Conservation (phyloP, 2,113 vertebrate species). For the Xyrauchen texanus region DNA sequence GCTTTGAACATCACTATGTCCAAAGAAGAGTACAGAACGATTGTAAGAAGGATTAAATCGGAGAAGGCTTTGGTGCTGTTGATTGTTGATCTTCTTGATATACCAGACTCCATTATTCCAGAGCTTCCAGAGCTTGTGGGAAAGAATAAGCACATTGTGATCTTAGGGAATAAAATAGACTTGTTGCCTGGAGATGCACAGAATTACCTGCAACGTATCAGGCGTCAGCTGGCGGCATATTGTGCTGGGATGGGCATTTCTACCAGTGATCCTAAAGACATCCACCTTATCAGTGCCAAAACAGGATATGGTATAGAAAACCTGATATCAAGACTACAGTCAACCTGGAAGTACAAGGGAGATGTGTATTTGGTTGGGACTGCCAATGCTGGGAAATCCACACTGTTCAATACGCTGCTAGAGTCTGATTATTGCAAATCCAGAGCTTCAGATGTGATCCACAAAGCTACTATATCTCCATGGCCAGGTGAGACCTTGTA, state of each 20-base stretch:
- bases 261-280: slow-evolving; percentile 57
- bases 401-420: slow-evolving; percentile 89
- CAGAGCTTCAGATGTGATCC: slow-evolving; percentile 72
- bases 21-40: slow-evolving; percentile 70
- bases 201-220: slow-evolving; percentile 78
- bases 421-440: slow-evolving; percentile 89
- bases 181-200: slow-evolving; percentile 78
- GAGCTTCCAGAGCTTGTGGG: slow-evolving; percentile 72
- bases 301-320: slow-evolving; percentile 88
- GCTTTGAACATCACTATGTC: slow-evolving; percentile 74
- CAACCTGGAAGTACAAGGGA: slow-evolving; percentile 83
- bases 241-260: slow-evolving; percentile 67
- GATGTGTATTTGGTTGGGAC: slow-evolving; percentile 89
- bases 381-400: slow-evolving; percentile 91
- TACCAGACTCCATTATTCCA: slow-evolving; percentile 81
- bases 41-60: slow-evolving; percentile 68
- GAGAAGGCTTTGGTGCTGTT: slow-evolving; percentile 81
- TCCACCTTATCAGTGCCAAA: slow-evolving; percentile 92
- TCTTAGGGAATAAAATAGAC: slow-evolving; percentile 89
- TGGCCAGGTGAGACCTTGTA: slow-evolving; percentile 83
- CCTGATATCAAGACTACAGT: slow-evolving; percentile 84
- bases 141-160: slow-evolving; percentile 75
- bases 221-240: slow-evolving; percentile 63
- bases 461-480: slow-evolving; percentile 86
- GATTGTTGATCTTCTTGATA: slow-evolving; percentile 82